These are phyloP conservation scores for Chaenogobius annularis DNA, from an alignment of 2,113 vertebrate species.

Conservation along the genomic window DNA sequence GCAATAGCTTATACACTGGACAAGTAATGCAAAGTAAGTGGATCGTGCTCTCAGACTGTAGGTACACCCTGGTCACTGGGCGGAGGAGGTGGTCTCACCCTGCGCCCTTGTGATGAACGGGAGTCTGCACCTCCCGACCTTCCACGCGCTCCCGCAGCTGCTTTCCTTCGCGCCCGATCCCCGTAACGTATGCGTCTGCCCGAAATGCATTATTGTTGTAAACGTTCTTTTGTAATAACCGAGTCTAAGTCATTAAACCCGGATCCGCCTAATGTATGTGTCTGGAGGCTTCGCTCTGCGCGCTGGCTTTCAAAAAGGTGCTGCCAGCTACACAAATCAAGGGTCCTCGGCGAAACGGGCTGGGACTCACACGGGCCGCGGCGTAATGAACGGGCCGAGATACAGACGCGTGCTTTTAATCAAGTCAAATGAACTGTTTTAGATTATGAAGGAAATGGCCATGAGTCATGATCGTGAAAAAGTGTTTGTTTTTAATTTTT, in stretches of 20 bases:
- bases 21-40: too few species aligned
- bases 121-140: too few species aligned
- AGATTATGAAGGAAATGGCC: too few species aligned
- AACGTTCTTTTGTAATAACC: constrained; percentile 33
- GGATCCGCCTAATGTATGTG: constrained; percentile 49
- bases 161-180: constrained; percentile 33
- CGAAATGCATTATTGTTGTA: constrained; percentile 42
- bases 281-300: constrained; percentile 7
- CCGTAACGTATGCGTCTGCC: constrained; percentile 36
- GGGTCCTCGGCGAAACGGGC: background rate
- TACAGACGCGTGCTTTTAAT: background rate
- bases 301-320: constrained; percentile 12
- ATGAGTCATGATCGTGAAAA: too few species aligned
- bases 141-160: background rate
- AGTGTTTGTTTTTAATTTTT: too few species aligned
- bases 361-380: too few species aligned
- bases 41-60: too few species aligned
- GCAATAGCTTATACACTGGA: too few species aligned
- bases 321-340: constrained; percentile 18
- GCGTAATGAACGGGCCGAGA: background rate
- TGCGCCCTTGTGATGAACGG: too few species aligned
- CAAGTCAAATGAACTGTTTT: too few species aligned
- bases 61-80: background rate
- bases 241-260: background rate
- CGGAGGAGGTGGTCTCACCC: too few species aligned